phyloP scores from a whole-genome alignment of 2,888 invertebrate genomes.

The Tenthredo scrophulariae region DNA sequence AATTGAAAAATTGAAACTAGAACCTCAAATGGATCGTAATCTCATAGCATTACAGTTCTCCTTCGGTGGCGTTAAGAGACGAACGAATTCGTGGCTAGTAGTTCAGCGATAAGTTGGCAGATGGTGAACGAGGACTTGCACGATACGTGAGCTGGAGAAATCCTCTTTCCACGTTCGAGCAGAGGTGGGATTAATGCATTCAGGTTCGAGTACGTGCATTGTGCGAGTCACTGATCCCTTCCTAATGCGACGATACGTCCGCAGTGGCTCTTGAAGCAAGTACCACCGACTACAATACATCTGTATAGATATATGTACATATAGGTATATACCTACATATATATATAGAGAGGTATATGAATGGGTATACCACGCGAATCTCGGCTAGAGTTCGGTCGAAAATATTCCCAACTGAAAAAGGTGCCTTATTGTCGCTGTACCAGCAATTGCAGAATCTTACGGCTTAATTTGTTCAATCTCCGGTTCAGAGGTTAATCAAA shows the following conservation, averaged over 20 bases:
- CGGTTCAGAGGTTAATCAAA: slow-evolving; percentile 13
- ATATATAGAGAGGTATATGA: neutral
- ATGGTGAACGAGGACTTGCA: slow-evolving; percentile 47
- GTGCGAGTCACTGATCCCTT: slow-evolving; percentile 58
- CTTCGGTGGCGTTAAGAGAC: slow-evolving; percentile 22
- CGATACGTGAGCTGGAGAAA: slow-evolving; percentile 59
- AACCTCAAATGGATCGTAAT: slow-evolving; percentile 6
- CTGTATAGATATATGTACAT: neutral
- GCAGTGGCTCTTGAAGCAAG: slow-evolving; percentile 43
- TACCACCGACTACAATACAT: slow-evolving; percentile 40
- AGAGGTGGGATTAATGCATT: slow-evolving; percentile 57
- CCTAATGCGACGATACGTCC: slow-evolving; percentile 50
- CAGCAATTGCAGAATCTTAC: neutral
- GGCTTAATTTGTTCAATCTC: slow-evolving; percentile 34
- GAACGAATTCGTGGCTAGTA: slow-evolving; percentile 59
- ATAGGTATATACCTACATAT: neutral
- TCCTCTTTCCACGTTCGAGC: slow-evolving; percentile 54
- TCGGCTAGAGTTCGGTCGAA: neutral
- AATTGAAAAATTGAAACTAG: neutral
- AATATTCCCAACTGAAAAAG: slow-evolving; percentile 3
- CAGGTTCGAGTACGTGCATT: slow-evolving; percentile 57
- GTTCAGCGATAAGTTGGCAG: slow-evolving; percentile 65
- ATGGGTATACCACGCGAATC: neutral
- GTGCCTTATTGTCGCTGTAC: neutral
- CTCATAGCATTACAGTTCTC: neutral